phyloP scores from a whole-genome alignment of 2,797 vertebrate species.

The Characodon lateralis region DNA sequence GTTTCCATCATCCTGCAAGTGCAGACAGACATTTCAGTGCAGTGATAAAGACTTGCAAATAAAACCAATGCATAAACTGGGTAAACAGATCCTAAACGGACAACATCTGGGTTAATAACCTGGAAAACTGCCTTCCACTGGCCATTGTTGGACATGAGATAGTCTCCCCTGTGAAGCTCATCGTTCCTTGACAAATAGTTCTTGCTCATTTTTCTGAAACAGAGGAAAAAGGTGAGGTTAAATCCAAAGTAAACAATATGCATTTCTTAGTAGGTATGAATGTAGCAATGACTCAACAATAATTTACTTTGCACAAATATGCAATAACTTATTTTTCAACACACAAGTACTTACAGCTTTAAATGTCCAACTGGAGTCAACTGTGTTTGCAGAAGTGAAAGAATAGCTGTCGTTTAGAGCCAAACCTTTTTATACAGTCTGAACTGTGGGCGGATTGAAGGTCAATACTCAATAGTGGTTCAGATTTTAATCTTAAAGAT shows the following conservation, averaged over 20 bases:
- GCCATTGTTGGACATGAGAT: slow-evolving; percentile 41
- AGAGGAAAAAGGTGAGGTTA: not conserved
- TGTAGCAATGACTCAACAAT: too few species aligned
- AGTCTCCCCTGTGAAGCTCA: slow-evolving; percentile 47
- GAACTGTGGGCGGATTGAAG: too few species aligned
- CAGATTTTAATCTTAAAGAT: too few species aligned
- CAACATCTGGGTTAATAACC: slow-evolving; percentile 25
- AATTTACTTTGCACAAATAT: too few species aligned
- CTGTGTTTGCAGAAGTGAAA: not conserved
- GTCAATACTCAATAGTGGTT: too few species aligned
- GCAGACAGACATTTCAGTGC: not conserved
- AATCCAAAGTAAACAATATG: not conserved
- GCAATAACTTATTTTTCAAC: not conserved
- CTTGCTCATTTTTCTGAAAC: slow-evolving; percentile 53
- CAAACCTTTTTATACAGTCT: too few species aligned
- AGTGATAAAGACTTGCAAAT: not conserved
- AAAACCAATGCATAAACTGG: not conserved
- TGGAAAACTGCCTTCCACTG: slow-evolving; percentile 50
- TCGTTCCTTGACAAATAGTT: slow-evolving; percentile 52
- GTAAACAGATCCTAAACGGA: not conserved
- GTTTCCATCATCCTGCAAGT: slow-evolving; percentile 52
- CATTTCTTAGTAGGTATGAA: not conserved
- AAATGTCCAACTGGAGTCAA: not conserved
- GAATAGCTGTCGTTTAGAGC: too few species aligned
- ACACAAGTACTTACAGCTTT: not conserved